Evolutionary conservation across 2,113 vertebrate species (phyloP), one percentile per base, ranked within the genome.

Genomic region (Sciurus niger): DNA sequence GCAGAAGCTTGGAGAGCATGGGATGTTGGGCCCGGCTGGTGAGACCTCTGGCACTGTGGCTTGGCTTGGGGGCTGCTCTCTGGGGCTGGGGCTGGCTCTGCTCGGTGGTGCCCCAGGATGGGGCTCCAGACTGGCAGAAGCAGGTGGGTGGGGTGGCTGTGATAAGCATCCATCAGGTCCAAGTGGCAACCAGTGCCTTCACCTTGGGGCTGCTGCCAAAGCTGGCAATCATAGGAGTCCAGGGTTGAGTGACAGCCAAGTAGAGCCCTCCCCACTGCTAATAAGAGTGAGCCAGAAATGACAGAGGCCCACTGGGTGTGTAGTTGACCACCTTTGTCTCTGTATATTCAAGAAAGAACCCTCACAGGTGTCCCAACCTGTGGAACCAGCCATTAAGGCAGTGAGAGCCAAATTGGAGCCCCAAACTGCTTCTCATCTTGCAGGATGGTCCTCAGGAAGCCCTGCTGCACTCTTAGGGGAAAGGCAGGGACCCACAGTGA

Each of bases 201-300:
- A 13, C 32, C 20, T 0, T 0, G 13, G 60, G 32, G 17, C 18
- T 43, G 32, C 78, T 12, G 1, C 6, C 0, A 40, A 22, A 5
- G 74, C 82, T 37, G 6, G 8, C 7, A 24, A 32, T 32, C 18
- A 32, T 9, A 40, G 48, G 82, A 6, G 14, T 37, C 28, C 13
- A 32, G 18, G 70, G 53, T 40, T 18, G 24, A 68, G 13, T 74
- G 68, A 18, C 60, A 60, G 77, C 60, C 58, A 30, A 84, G 60
- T 34, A 84, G 40, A 84, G 17, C 16, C 6, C 43, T 11, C 14
- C 10, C 43, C 40, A 84, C 8, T 65, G 28, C 53, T 40, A 63
- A 46, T 32, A 37, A 58, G 32, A 37, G 10, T 37, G 9, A 18
- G 32, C 40, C 32, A 28, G 12, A 1, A 6, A 28, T 18, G 32